These are phyloP conservation scores for Blastomussa wellsi DNA, from an alignment of 92 coral and sea anemone genomes.

Conservation along the genomic window DNA sequence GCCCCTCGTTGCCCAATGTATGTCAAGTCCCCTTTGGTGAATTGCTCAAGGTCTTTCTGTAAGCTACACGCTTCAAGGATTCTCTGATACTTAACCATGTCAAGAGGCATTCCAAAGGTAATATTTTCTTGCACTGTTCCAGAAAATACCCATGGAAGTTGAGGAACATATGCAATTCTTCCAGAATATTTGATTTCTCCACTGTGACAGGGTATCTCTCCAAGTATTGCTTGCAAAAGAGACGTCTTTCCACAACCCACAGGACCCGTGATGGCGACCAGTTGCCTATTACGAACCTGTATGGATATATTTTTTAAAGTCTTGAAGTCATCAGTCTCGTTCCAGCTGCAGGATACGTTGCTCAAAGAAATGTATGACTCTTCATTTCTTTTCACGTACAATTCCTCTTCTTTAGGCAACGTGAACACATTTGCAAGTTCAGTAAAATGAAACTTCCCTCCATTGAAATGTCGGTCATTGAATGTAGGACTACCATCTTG, in stretches of 20 bases:
- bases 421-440: background rate
- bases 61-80: constrained; percentile 64
- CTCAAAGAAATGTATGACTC: constrained; percentile 23
- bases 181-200: constrained; percentile 51
- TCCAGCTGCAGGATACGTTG: constrained; percentile 44
- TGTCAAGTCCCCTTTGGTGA: constrained; percentile 41
- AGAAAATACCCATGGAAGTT: constrained; percentile 67
- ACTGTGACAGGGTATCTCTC: constrained; percentile 52
- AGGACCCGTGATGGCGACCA: constrained; percentile 37
- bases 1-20: constrained; percentile 44
- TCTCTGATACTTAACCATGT: constrained; percentile 37
- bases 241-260: constrained; percentile 56
- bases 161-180: constrained; percentile 57
- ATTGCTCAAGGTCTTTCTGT: constrained; percentile 33
- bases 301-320: constrained; percentile 33
- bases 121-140: constrained; percentile 62
- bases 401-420: background rate
- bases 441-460: background rate
- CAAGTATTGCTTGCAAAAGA: constrained; percentile 56
- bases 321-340: constrained; percentile 12
- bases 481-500: constrained; percentile 5
- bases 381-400: background rate
- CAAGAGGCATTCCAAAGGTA: constrained; percentile 53
- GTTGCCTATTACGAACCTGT: constrained; percentile 4
- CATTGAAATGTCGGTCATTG: background rate